Evolutionary conservation across 2,113 vertebrate genomes (phyloP).

Genomic region (Istiophorus platypterus): DNA sequence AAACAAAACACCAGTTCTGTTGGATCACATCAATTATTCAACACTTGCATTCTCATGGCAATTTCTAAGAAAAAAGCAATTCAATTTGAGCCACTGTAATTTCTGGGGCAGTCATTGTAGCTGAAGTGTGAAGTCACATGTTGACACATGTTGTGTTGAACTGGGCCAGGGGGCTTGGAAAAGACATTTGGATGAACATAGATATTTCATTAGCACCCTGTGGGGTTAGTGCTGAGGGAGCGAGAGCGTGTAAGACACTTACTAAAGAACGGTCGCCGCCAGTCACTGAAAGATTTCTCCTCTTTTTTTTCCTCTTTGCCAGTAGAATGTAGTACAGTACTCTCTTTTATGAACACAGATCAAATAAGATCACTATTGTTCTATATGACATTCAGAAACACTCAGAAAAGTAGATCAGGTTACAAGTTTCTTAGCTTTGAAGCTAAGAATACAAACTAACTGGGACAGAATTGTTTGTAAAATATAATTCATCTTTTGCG

Average conservation of each 20-base stretch:
- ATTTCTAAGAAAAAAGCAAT: constrained; percentile 64
- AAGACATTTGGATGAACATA: constrained; percentile 92
- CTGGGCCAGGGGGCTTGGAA: constrained; percentile 88
- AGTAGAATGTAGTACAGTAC: constrained; percentile 35
- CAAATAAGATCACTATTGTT: constrained; percentile 62
- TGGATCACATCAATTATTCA: constrained; percentile 72
- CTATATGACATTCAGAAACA: constrained; percentile 49
- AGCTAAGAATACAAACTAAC: constrained; percentile 67
- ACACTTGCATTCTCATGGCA: constrained; percentile 57
- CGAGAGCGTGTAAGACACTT: constrained; percentile 82
- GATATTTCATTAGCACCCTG: constrained; percentile 96
- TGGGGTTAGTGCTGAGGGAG: constrained; percentile 86
- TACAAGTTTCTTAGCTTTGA: constrained; percentile 51
- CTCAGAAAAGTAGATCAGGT: constrained; percentile 55
- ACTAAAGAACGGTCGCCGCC: constrained; percentile 84
- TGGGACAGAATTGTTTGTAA: constrained; percentile 55
- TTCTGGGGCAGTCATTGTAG: constrained; percentile 73
- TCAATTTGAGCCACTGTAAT: constrained; percentile 72
- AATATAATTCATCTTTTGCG: constrained; percentile 41
- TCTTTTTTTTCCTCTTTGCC: constrained; percentile 49
- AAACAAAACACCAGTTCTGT: constrained; percentile 68
- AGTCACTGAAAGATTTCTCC: constrained; percentile 85
- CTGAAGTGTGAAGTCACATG: constrained; percentile 87
- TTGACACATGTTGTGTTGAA: constrained; percentile 86
- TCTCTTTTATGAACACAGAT: constrained; percentile 50